A percentile compares a stretch with the other conserved stretches of the same genome.
phyloP scores from a whole-genome alignment of 2,797 vertebrate species.

The Dermochelys coriacea region DNA sequence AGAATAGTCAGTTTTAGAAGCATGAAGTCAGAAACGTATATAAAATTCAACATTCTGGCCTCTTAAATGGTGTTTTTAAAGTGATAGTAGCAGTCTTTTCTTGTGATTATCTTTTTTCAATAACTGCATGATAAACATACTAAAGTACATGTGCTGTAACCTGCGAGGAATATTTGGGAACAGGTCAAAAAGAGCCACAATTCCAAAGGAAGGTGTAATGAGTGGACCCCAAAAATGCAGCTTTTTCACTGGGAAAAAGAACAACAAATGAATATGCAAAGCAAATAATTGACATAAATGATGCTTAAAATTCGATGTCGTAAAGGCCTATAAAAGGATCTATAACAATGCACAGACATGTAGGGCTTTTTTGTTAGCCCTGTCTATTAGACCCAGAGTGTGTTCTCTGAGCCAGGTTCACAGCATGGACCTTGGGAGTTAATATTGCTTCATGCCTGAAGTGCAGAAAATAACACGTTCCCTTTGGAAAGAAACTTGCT shows the following conservation, averaged over 20 bases:
- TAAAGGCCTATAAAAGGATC: not conserved
- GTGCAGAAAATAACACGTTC: not conserved
- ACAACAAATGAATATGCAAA: not conserved
- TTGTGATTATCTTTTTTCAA: not conserved
- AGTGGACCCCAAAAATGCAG: not conserved
- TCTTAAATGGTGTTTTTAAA: not conserved
- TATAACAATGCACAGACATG: rapidly evolving
- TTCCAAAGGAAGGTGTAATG: not conserved
- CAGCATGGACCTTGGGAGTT: rapidly evolving
- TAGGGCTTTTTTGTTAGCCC: rapidly evolving
- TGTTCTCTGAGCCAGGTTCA: rapidly evolving
- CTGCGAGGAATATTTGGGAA: not conserved
- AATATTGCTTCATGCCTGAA: not conserved
- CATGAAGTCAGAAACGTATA: rapidly evolving
- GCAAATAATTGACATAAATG: not conserved
- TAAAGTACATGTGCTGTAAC: rapidly evolving
- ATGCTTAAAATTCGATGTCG: not conserved
- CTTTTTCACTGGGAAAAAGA: not conserved
- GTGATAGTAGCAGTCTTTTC: not conserved
- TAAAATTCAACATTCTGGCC: rapidly evolving
- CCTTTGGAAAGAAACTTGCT: rapidly evolving
- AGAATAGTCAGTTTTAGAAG: not conserved
- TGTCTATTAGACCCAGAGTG: rapidly evolving
- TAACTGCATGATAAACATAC: not conserved
- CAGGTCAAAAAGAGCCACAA: rapidly evolving